These are phyloP conservation scores for Ambastaia sidthimunki DNA, from an alignment of 2,797 vertebrate species.

Conservation along the genomic window DNA sequence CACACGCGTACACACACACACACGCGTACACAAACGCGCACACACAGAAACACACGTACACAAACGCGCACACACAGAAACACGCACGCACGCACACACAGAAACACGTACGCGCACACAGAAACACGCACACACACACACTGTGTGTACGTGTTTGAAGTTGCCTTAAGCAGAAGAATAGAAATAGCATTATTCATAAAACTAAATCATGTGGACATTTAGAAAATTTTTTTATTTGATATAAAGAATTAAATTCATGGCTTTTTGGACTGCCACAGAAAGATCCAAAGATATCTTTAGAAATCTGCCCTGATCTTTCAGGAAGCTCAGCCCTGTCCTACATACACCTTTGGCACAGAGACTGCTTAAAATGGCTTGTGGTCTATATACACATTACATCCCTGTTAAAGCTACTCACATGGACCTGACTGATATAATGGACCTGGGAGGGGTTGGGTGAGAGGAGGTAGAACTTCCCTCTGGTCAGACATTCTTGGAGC, in stretches of 20 bases:
- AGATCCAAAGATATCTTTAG: conserved; percentile 21
- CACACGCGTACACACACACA: background rate
- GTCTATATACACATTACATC: conserved; percentile 52
- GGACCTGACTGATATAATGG: conserved; percentile 43
- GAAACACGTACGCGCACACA: conserved; percentile 50
- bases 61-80: background rate
- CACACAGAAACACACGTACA: no score
- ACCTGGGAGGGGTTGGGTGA: conserved; percentile 37
- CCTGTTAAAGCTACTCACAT: conserved; percentile 48
- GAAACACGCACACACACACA: background rate
- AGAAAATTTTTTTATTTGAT: conserved; percentile 13
- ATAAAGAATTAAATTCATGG: background rate
- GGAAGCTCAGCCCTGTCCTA: conserved; percentile 37
- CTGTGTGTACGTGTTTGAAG: conserved; percentile 15
- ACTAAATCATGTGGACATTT: conserved; percentile 3
- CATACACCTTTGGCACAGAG: conserved; percentile 48
- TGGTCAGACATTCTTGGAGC: conserved; percentile 52
- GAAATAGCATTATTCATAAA: conserved; percentile 1
- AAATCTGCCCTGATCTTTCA: conserved; percentile 41
- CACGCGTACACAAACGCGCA: conserved; percentile 1
- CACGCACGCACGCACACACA: no score
- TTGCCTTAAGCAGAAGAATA: conserved; percentile 29
- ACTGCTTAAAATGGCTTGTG: conserved; percentile 47
- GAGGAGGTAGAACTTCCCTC: conserved; percentile 46
- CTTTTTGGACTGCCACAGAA: conserved; percentile 16